These are phyloP conservation scores for Eretmochelys imbricata DNA, from an alignment of 2,113 vertebrate species.

Conservation along the genomic window DNA sequence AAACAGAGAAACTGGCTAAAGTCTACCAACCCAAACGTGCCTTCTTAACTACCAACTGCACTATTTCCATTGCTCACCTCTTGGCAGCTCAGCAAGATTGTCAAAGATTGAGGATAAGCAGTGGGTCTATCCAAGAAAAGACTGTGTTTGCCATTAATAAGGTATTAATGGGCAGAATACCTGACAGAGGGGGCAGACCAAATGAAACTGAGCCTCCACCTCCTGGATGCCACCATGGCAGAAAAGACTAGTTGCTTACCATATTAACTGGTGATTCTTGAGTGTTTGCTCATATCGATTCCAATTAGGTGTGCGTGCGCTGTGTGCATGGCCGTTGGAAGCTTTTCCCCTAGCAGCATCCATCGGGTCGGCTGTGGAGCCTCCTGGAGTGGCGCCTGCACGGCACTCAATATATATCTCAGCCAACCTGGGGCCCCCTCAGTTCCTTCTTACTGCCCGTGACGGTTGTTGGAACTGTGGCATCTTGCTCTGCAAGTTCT, in stretches of 20 bases:
- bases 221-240: conserved; percentile 98
- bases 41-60: conserved; percentile 83
- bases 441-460: too few relatives aligned
- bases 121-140: conserved; percentile 92
- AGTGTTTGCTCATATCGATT: too few relatives aligned
- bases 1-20: conserved; percentile 91
- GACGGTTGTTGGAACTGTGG: too few relatives aligned
- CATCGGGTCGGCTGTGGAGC: too few relatives aligned
- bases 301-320: too few relatives aligned
- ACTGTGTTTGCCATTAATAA: conserved; percentile 97
- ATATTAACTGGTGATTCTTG: neutral
- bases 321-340: too few relatives aligned
- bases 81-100: conserved; percentile 93
- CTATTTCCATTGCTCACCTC: conserved; percentile 89
- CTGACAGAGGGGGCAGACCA: conserved; percentile 95
- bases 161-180: conserved; percentile 97
- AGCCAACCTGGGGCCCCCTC: too few relatives aligned
- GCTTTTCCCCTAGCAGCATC: too few relatives aligned
- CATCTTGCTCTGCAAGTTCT: too few relatives aligned
- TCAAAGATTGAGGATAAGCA: conserved; percentile 97
- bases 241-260: conserved; percentile 81
- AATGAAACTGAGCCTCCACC: conserved; percentile 97
- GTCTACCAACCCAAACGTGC: conserved; percentile 93
- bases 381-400: too few relatives aligned
- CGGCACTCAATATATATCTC: too few relatives aligned